phyloP scores from a whole-genome alignment of 1,140 invertebrate genomes.

The Nymphalis io region DNA sequence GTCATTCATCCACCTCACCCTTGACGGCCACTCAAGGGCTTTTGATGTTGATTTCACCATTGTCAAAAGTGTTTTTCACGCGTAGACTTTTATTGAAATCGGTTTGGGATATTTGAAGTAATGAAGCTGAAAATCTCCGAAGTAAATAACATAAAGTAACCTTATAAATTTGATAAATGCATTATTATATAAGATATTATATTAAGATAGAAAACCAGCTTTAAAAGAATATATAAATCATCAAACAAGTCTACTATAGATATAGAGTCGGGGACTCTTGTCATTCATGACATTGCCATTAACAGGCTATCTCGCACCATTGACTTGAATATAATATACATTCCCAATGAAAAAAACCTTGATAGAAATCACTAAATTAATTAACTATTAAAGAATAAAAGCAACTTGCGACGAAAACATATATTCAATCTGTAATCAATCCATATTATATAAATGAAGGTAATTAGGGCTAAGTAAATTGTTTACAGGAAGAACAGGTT shows the following conservation, averaged over 20 bases:
- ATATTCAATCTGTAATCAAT: no score
- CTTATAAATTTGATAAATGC: background rate
- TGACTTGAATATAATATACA: background rate
- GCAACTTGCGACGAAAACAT: no score
- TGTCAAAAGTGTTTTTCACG: conserved; percentile 2
- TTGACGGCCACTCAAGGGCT: background rate
- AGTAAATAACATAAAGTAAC: background rate
- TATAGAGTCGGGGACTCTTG: background rate
- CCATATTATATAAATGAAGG: no score
- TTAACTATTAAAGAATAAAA: no score
- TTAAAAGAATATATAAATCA: conserved; percentile 1
- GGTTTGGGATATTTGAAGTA: background rate
- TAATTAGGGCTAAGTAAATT: no score
- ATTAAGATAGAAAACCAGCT: background rate
- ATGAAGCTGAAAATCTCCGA: background rate
- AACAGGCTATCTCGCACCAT: background rate
- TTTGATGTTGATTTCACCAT: conserved; percentile 3
- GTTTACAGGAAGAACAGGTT: background rate
- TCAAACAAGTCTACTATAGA: conserved; percentile 4
- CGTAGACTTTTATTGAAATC: background rate
- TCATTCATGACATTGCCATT: conserved; percentile 19
- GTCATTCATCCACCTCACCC: background rate
- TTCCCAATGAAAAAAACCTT: no score
- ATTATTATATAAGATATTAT: no score
- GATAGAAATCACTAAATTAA: no score